These are phyloP conservation scores for Cryptoblepharus egeriae DNA, from an alignment of 2,797 vertebrate genomes.

Conservation along the genomic window DNA sequence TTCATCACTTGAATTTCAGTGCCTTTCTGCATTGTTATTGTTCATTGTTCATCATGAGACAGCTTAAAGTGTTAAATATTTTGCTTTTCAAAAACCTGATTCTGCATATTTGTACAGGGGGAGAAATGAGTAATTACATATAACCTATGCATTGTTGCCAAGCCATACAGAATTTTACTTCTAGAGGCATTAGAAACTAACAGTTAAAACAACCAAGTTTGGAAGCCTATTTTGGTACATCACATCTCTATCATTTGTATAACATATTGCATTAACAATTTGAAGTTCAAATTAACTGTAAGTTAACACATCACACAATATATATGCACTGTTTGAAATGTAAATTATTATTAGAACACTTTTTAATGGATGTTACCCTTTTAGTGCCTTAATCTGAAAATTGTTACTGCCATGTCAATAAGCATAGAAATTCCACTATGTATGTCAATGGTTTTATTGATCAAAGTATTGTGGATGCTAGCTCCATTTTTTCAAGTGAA, in stretches of 20 bases:
- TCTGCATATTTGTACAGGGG: constrained; percentile 78
- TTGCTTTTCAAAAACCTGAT: constrained; percentile 80
- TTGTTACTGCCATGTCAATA: constrained; percentile 91
- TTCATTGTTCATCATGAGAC: constrained; percentile 76
- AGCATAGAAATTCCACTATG: constrained; percentile 75
- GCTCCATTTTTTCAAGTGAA: constrained; percentile 72
- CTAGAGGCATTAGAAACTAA: constrained; percentile 91
- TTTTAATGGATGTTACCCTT: constrained; percentile 91
- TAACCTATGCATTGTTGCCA: constrained; percentile 99
- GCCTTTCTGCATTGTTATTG: constrained; percentile 85
- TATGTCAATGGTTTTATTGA: constrained; percentile 69
- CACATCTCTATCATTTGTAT: constrained; percentile 87
- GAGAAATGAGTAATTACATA: constrained; percentile 85
- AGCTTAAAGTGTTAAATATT: constrained; percentile 72
- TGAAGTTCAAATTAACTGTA: constrained; percentile 92
- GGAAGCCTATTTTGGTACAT: constrained; percentile 86
- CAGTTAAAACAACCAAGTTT: constrained; percentile 80
- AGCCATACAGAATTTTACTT: constrained; percentile 92
- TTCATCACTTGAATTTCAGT: constrained; percentile 82
- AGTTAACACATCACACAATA: constrained; percentile 86
- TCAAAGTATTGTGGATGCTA: constrained; percentile 74
- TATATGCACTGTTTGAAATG: constrained; percentile 97
- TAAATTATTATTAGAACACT: constrained; percentile 99
- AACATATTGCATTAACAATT: constrained; percentile 94
- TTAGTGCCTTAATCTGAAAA: constrained; percentile 97